Percentiles rank a stretch among this genome's conserved stretches.
phyloP scores from a whole-genome alignment of 2,797 vertebrate species.

The Poeciliopsis infans region DNA sequence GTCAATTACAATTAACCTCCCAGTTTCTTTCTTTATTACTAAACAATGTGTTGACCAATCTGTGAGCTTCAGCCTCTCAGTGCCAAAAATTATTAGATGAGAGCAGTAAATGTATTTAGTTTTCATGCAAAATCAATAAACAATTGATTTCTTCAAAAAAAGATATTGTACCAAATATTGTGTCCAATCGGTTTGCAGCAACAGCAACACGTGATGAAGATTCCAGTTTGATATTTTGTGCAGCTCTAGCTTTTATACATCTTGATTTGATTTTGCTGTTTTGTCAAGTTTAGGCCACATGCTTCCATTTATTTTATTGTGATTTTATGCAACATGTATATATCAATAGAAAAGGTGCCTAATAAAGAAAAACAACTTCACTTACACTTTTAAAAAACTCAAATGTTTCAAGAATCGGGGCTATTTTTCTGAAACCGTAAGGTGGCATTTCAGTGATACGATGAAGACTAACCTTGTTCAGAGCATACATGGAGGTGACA shows the following conservation, averaged over 20 bases:
- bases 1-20: neutral
- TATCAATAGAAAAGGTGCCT: too few species aligned
- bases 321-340: too few species aligned
- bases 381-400: neutral
- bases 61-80: neutral
- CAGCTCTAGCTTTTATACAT: too few species aligned
- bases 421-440: neutral
- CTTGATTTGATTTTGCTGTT: too few species aligned
- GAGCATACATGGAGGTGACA: slow-evolving; percentile 51
- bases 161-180: too few species aligned
- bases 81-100: neutral
- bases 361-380: neutral
- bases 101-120: neutral
- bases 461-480: slow-evolving; percentile 56
- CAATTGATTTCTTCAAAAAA: too few species aligned
- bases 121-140: neutral
- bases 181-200: too few species aligned
- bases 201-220: too few species aligned
- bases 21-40: neutral
- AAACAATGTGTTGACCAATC: neutral
- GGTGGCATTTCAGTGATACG: neutral
- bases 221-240: too few species aligned
- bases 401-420: neutral
- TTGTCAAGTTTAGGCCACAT: too few species aligned
- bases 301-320: too few species aligned